A percentile compares a stretch with the other conserved stretches of the same genome.
These are phyloP conservation scores for Enteromius mattozi DNA, from an alignment of 2,797 vertebrate species.

Conservation along the genomic window DNA sequence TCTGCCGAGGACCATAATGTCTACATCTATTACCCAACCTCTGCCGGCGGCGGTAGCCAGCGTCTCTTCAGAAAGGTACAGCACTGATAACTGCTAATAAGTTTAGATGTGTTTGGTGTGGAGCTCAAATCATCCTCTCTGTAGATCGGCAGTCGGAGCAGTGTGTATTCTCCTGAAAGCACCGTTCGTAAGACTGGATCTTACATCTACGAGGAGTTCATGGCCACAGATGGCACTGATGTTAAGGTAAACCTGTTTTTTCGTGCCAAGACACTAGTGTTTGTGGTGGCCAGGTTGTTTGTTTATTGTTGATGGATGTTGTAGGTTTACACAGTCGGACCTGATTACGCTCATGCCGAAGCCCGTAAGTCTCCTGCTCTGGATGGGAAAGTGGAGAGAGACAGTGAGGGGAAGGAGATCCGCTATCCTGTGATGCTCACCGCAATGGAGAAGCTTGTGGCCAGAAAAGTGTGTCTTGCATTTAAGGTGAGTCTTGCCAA, in stretches of 20 bases:
- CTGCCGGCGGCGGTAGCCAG: slow-evolving; percentile 96
- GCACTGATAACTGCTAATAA: neutral
- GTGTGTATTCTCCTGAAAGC: slow-evolving; percentile 96
- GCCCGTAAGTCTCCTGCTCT: slow-evolving; percentile 95
- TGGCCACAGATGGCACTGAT: slow-evolving; percentile 97
- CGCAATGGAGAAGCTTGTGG: slow-evolving; percentile 96
- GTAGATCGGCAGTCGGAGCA: slow-evolving; percentile 96
- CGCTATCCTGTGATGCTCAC: slow-evolving; percentile 97
- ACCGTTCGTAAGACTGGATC: slow-evolving; percentile 94
- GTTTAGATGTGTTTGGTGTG: neutral
- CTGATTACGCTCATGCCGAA: slow-evolving; percentile 95
- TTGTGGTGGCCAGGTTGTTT: neutral
- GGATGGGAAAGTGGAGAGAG: slow-evolving; percentile 95
- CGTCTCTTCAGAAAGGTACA: slow-evolving; percentile 95
- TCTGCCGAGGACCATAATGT: slow-evolving; percentile 98
- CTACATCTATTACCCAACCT: slow-evolving; percentile 98
- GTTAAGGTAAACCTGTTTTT: slow-evolving; percentile 84
- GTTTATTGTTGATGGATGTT: neutral
- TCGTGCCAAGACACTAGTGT: neutral
- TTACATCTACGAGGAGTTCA: slow-evolving; percentile 98
- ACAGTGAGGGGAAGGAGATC: slow-evolving; percentile 96
- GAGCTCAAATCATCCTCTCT: slow-evolving; percentile 21
- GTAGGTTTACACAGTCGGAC: slow-evolving; percentile 94
- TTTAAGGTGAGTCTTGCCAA: slow-evolving; percentile 83
- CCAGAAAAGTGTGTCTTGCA: slow-evolving; percentile 94